Percentiles rank a stretch among this genome's conserved stretches.
phyloP scores from a whole-genome alignment of 1,140 invertebrate species.

The Lineus longissimus region DNA sequence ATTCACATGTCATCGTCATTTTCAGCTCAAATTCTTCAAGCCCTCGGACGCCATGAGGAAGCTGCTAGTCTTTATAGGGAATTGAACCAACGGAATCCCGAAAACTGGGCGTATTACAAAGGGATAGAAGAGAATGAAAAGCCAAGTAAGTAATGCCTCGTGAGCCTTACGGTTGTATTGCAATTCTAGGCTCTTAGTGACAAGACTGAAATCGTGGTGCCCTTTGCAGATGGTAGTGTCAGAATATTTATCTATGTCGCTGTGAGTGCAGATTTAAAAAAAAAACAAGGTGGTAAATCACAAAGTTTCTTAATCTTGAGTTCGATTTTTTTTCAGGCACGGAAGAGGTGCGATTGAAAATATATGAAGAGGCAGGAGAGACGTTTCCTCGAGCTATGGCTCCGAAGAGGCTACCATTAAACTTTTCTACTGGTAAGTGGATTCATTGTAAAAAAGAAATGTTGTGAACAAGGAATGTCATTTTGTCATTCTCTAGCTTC shows the following conservation, averaged over 20 bases:
- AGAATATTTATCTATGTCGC: no score
- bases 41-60: constrained; percentile 64
- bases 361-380: constrained; percentile 74
- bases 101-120: constrained; percentile 89
- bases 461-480: no score
- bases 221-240: no score
- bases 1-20: constrained; percentile 18
- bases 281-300: no score
- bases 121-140: constrained; percentile 80
- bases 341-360: constrained; percentile 70
- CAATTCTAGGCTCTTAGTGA: no score
- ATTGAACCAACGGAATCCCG: constrained; percentile 88
- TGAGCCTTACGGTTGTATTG: no score
- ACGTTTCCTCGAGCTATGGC: constrained; percentile 81
- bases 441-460: no score
- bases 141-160: constrained; percentile 59
- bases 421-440: constrained; percentile 67
- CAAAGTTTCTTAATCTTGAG: no score
- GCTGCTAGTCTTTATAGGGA: constrained; percentile 81
- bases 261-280: no score
- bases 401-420: constrained; percentile 80
- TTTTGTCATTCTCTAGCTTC: no score
- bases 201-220: no score
- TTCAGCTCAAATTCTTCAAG: constrained; percentile 64
- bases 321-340: constrained; percentile 38